phyloP scores from a whole-genome alignment of 2,888 invertebrate genomes.

The Linnaemya tessellans region DNA sequence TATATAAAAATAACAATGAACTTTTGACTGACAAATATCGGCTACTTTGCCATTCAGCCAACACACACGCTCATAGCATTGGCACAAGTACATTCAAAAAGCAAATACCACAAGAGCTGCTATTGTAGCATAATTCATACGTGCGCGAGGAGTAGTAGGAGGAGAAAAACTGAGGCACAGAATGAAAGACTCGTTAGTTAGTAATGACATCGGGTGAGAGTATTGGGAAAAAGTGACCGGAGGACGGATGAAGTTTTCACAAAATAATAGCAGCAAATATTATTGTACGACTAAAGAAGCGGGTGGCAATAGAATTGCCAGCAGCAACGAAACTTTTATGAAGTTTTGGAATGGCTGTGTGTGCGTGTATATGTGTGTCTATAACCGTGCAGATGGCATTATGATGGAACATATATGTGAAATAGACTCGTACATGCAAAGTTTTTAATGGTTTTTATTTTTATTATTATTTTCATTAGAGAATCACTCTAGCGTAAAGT shows the following conservation, averaged over 20 bases:
- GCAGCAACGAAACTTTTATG: constrained; percentile 4
- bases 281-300: not conserved
- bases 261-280: constrained; percentile 11
- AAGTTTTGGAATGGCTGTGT: constrained; percentile 3
- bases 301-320: constrained; percentile 44
- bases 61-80: constrained; percentile 14
- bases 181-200: not conserved
- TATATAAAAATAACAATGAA: constrained; percentile 81
- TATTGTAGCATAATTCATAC: not conserved
- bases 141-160: not conserved
- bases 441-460: constrained; percentile 28
- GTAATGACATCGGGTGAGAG: constrained; percentile 9
- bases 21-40: constrained; percentile 71
- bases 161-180: not conserved
- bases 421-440: constrained; percentile 21
- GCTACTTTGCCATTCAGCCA: constrained; percentile 26
- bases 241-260: not conserved
- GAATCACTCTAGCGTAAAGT: constrained; percentile 64
- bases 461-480: constrained; percentile 15
- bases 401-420: constrained; percentile 22
- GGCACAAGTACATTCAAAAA: constrained; percentile 11
- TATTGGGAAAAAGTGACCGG: not conserved
- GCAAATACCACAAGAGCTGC: not conserved
- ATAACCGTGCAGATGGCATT: constrained; percentile 35
- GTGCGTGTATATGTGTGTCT: not conserved